Evolutionary conservation across 2,797 vertebrate genomes (phyloP).

Genomic region (Streptopelia turtur): DNA sequence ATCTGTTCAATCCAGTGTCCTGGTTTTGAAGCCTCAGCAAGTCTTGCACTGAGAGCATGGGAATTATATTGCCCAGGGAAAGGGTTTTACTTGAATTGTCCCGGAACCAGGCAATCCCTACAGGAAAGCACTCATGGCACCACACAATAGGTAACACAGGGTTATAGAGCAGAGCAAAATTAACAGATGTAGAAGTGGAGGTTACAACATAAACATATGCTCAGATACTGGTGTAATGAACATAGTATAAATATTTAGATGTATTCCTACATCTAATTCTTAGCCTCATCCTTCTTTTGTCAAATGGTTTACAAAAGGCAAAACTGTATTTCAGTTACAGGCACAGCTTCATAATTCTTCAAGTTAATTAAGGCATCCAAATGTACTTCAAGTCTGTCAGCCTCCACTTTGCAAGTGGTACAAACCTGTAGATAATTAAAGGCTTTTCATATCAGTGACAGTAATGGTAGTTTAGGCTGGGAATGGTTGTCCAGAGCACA

Average conservation of each 20-base stretch:
- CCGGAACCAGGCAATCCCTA: accelerated
- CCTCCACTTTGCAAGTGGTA: neutral
- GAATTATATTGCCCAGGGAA: neutral
- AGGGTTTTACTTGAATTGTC: neutral
- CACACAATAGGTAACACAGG: accelerated
- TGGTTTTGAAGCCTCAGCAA: neutral
- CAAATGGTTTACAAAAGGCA: conserved; percentile 51
- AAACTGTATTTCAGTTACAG: neutral
- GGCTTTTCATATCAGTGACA: neutral
- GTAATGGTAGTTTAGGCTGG: neutral
- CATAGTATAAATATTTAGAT: conserved; percentile 27
- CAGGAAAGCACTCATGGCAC: neutral
- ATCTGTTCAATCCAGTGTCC: neutral
- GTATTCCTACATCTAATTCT: conserved; percentile 41
- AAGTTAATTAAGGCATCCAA: conserved; percentile 14
- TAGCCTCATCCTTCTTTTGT: conserved; percentile 25
- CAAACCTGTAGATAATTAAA: neutral
- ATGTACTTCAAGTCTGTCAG: neutral
- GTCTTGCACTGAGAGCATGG: neutral
- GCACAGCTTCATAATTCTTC: neutral
- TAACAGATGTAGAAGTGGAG: neutral
- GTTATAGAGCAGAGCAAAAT: neutral
- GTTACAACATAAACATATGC: neutral
- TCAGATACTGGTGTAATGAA: conserved; percentile 16
- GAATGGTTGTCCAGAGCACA: neutral